Evolutionary conservation across 2,113 vertebrate genomes (phyloP).

Genomic region (Planiliza haematocheilus): DNA sequence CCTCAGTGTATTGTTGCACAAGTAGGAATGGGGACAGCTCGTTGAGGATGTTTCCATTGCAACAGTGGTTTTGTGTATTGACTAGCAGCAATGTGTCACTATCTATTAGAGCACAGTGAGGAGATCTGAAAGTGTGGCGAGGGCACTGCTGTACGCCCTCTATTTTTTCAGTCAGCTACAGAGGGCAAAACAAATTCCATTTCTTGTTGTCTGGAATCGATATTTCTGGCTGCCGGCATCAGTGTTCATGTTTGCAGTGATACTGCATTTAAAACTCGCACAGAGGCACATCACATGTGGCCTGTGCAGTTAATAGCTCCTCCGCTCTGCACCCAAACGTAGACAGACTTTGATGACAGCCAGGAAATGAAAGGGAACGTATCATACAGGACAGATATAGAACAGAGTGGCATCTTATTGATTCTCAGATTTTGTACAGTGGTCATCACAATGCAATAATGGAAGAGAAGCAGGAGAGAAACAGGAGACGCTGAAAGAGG

Average conservation of each 20-base stretch:
- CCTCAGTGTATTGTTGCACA: conserved; percentile 3
- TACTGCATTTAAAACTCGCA: conserved; percentile 16
- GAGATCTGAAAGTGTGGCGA: conserved; percentile 26
- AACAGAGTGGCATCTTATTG: conserved; percentile 33
- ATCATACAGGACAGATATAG: conserved; percentile 46
- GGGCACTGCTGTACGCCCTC: conserved; percentile 13
- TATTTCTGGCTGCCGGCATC: conserved; percentile 46
- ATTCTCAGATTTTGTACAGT: conserved; percentile 30
- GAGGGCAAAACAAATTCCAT: conserved; percentile 12
- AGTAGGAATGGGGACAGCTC: conserved; percentile 18
- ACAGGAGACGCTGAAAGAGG: background rate
- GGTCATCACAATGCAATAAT: conserved; percentile 25
- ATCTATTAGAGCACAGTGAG: conserved; percentile 43
- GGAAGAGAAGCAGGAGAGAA: background rate
- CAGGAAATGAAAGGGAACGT: conserved; percentile 49
- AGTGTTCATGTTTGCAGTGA: conserved; percentile 15
- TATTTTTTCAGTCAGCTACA: conserved; percentile 14
- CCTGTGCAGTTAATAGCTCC: conserved; percentile 27
- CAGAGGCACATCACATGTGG: background rate
- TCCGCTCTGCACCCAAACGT: conserved; percentile 22
- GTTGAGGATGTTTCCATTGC: conserved; percentile 34
- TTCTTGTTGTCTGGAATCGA: conserved; percentile 25
- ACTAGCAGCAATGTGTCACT: conserved; percentile 50
- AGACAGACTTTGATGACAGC: conserved; percentile 36
- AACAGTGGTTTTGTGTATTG: conserved; percentile 53